Evolutionary conservation across 2,113 vertebrate genomes (phyloP).

Genomic region (Megaceryle torquata): DNA sequence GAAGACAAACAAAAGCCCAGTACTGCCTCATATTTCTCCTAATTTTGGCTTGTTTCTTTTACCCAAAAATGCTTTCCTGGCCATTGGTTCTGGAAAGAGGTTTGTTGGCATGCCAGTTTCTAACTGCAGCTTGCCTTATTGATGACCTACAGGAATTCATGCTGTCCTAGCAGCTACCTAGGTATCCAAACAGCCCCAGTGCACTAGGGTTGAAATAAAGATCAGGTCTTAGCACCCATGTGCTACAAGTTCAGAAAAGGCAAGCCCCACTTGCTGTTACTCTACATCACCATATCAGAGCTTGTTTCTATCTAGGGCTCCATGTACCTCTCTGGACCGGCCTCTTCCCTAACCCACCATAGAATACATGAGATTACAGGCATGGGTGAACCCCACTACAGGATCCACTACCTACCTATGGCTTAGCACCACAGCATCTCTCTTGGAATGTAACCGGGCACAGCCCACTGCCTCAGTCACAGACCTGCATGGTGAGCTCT

Average conservation of each 20-base stretch:
- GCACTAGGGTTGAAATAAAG: not conserved
- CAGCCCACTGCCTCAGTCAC: not conserved
- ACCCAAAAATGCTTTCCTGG: not conserved
- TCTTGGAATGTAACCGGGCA: accelerated
- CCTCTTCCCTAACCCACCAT: not conserved
- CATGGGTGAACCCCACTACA: not conserved
- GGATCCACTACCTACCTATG: not conserved
- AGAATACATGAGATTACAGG: not conserved
- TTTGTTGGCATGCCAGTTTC: not conserved
- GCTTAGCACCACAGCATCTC: not conserved
- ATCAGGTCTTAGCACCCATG: not conserved
- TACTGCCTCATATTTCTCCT: not conserved
- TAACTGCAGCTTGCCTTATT: not conserved
- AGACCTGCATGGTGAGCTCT: not conserved
- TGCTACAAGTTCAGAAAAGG: not conserved
- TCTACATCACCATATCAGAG: not conserved
- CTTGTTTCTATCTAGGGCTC: not conserved
- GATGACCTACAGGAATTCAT: not conserved
- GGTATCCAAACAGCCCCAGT: not conserved
- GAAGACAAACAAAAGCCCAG: not conserved
- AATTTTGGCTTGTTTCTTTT: not conserved
- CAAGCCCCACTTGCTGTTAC: not conserved
- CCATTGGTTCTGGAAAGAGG: not conserved
- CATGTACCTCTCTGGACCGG: not conserved
- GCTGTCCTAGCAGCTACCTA: not conserved